Conservation (phyloP, 2,113 vertebrate species). For the Coptodon bakossiorum region DNA sequence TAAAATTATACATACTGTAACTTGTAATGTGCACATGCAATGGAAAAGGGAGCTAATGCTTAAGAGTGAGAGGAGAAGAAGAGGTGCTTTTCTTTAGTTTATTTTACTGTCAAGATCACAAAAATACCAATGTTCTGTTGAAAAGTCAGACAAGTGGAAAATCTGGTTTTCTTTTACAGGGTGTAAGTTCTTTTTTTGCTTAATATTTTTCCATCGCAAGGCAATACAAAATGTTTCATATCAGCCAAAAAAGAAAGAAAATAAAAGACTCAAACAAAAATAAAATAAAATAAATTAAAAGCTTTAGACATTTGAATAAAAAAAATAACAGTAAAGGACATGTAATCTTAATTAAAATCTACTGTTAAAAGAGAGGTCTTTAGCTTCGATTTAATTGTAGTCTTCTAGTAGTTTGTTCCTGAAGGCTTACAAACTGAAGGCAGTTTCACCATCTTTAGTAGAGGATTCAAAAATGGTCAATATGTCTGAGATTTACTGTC, state of each 20-base stretch:
- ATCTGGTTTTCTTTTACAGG: background rate
- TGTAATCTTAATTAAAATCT: background rate
- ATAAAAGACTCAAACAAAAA: background rate
- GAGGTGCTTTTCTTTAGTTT: background rate
- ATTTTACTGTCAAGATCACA: background rate
- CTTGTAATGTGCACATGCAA: background rate
- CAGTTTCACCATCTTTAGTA: background rate
- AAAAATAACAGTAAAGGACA: background rate
- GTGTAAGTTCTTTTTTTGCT: background rate
- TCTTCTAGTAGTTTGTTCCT: background rate
- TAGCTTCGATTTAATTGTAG: background rate
- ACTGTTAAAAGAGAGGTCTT: background rate
- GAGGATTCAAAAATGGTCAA: background rate
- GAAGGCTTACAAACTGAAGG: background rate
- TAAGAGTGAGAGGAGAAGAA: background rate
- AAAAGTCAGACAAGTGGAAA: background rate
- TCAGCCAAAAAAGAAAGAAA: background rate
- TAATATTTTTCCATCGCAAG: background rate
- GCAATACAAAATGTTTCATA: background rate
- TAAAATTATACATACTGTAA: background rate
- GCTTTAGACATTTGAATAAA: background rate
- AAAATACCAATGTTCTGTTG: background rate
- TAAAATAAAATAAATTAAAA: background rate
- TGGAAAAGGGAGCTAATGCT: background rate
- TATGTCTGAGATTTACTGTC: background rate